Percentiles rank a stretch among this genome's conserved stretches.
phyloP scores from a whole-genome alignment of 2,888 invertebrate genomes.

The Serripes groenlandicus region DNA sequence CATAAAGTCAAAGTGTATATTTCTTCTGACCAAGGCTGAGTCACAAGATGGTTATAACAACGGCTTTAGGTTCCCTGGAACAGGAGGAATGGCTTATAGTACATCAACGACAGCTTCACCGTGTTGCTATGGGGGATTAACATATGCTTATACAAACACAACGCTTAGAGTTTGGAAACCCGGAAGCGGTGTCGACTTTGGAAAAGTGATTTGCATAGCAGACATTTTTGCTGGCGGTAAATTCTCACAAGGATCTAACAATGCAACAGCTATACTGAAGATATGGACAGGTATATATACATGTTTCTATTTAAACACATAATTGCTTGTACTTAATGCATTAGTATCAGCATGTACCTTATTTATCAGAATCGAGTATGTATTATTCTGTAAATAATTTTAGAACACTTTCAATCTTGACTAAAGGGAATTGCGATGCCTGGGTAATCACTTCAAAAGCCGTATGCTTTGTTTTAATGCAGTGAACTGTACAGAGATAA shows the following conservation, averaged over 20 bases:
- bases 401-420: no score
- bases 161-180: slow-evolving; percentile 18
- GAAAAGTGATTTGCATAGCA: slow-evolving; percentile 16
- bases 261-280: slow-evolving; percentile 1
- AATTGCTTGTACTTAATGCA: no score
- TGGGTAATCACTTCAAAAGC: no score
- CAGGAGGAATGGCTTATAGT: background rate
- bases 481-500: no score
- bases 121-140: slow-evolving; percentile 25
- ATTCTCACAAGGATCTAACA: slow-evolving; percentile 8
- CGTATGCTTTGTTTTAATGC: no score
- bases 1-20: no score
- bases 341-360: no score
- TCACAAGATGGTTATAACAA: background rate
- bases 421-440: no score
- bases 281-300: slow-evolving; percentile 17
- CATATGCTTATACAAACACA: slow-evolving; percentile 9
- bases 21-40: no score
- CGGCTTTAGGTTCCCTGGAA: slow-evolving; percentile 10
- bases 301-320: no score
- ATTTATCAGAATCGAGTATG: no score
- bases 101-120: background rate
- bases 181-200: background rate
- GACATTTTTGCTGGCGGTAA: background rate
- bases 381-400: no score